Conservation (phyloP, 2,797 vertebrate genomes). For the Urosaurus nigricauda region DNA sequence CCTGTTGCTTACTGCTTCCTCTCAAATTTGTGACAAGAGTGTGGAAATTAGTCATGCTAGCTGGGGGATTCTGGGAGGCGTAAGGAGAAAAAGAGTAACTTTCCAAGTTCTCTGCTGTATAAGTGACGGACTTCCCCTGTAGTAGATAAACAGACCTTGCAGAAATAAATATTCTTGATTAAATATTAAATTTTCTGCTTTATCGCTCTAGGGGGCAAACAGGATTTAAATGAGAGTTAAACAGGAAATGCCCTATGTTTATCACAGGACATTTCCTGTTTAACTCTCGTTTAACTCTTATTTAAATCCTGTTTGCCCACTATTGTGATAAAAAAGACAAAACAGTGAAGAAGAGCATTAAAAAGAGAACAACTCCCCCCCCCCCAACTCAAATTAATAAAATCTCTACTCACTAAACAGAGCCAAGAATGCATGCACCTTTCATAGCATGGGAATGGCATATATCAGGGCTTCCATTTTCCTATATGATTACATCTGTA, state of each 20-base stretch:
- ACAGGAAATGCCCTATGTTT: too few species aligned
- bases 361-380: background rate
- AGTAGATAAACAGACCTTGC: background rate
- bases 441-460: background rate
- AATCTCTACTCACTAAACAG: background rate
- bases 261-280: too few species aligned
- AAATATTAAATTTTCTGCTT: constrained; percentile 1
- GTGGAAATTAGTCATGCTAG: background rate
- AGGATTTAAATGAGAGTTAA: too few species aligned
- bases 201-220: too few species aligned
- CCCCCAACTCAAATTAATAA: background rate
- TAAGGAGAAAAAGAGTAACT: too few species aligned
- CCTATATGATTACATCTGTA: background rate
- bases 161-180: background rate
- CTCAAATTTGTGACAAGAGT: too few species aligned
- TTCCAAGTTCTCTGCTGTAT: background rate
- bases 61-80: too few species aligned
- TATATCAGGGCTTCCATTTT: background rate
- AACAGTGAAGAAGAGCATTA: background rate
- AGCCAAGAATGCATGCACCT: background rate
- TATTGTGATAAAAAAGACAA: too few species aligned
- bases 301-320: too few species aligned
- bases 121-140: background rate
- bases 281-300: too few species aligned
- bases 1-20: background rate